Evolutionary conservation across 2,888 invertebrate genomes (phyloP).

Genomic region (Drosophila algonquin): DNA sequence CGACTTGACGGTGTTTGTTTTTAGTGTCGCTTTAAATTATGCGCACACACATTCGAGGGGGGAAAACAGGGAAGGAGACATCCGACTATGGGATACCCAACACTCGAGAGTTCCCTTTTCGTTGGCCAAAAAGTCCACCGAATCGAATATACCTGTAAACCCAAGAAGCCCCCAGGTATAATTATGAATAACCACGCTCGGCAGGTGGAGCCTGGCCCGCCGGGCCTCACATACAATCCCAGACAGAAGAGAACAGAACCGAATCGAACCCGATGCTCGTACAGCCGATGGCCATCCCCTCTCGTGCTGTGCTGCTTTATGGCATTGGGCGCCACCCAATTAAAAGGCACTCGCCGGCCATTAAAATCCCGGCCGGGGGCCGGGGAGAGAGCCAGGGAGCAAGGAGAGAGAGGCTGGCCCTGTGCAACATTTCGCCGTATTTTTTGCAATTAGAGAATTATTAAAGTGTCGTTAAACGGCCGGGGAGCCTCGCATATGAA

Average conservation of each 20-base stretch:
- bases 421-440: conserved; percentile 49
- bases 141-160: background rate
- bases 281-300: conserved; percentile 6
- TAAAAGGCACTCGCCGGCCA: conserved; percentile 73
- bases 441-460: conserved; percentile 78
- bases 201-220: conserved; percentile 40
- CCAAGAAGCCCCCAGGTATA: background rate
- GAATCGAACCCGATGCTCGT: conserved; percentile 14
- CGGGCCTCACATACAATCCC: conserved; percentile 14
- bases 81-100: background rate
- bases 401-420: conserved; percentile 2
- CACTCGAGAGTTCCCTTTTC: background rate
- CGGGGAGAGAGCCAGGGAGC: background rate
- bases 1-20: conserved; percentile 26
- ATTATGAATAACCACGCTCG: conserved; percentile 65
- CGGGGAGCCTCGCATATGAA: conserved; percentile 58
- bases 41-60: conserved; percentile 14
- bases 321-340: conserved; percentile 73
- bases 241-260: conserved; percentile 19
- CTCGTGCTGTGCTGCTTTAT: conserved; percentile 46
- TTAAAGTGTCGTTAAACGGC: conserved; percentile 76
- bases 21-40: conserved; percentile 52
- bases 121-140: too few relatives aligned
- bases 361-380: conserved; percentile 56
- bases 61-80: background rate